Percentiles rank a stretch among this genome's conserved stretches.
Evolutionary conservation across 2,113 vertebrate species (phyloP).

Genomic region (Microcebus lehilahytsara): DNA sequence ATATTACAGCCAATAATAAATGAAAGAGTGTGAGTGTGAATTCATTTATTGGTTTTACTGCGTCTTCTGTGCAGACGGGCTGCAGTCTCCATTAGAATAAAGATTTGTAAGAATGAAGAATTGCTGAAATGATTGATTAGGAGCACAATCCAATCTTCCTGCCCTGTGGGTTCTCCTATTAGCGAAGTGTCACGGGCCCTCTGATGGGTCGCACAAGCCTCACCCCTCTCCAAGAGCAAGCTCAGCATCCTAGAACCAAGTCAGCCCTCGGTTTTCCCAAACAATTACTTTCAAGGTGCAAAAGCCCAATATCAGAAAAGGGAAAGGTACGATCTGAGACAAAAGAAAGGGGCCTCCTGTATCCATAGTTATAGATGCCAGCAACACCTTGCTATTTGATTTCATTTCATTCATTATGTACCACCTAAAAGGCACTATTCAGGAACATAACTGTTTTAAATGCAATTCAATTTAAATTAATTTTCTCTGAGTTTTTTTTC

Average conservation of each 20-base stretch:
- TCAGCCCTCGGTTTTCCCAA: not conserved
- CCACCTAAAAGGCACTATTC: not conserved
- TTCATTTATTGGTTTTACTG: slow-evolving; percentile 46
- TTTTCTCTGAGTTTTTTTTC: not conserved
- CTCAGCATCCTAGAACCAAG: not conserved
- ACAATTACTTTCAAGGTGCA: not conserved
- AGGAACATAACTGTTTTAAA: not conserved
- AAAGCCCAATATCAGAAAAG: not conserved
- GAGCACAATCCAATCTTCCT: not conserved
- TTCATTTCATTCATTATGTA: not conserved
- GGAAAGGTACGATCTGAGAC: not conserved
- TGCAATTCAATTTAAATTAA: not conserved
- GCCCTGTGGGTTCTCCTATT: not conserved
- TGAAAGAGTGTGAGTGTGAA: slow-evolving; percentile 26
- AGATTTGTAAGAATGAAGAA: not conserved
- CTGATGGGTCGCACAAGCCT: not conserved
- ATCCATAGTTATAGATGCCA: not conserved
- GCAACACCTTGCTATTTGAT: not conserved
- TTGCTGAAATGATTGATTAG: slow-evolving; percentile 26
- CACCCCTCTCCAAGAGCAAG: not conserved
- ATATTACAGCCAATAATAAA: slow-evolving; percentile 24
- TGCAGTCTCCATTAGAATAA: slow-evolving; percentile 47
- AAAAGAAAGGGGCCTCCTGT: not conserved
- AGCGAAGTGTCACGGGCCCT: not conserved
- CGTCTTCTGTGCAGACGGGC: slow-evolving; percentile 3